Evolutionary conservation across 2,797 vertebrate genomes (phyloP), one percentile per base, ranked within the genome.

Genomic region (Xenopus petersii): DNA sequence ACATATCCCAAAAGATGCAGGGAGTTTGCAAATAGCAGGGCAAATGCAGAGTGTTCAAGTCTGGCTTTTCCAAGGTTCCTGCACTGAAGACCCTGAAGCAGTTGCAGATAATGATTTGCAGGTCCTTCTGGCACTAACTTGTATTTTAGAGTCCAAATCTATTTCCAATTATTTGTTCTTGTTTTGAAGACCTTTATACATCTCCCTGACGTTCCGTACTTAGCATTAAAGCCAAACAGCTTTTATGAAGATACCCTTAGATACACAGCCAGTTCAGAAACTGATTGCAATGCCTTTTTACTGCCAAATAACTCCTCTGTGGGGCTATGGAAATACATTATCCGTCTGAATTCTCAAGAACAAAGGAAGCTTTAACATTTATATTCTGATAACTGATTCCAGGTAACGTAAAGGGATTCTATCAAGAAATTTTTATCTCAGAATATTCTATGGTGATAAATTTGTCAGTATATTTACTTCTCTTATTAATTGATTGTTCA

Each of bases 101-200:
- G 60, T 70, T 64, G 46, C 49, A 70, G 66, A 69, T 75, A 75
- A 75, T 75, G 74, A 70, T 49, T 75, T 65, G 74, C 74, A 75
- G 74, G 74, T 65, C 46, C 61, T 65, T 63, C 47, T 75, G 74
- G 74, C 74, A 75, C 51, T 65, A 65, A n/a, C 54, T 17, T 47
- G 55, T 51, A 59, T 58, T 75, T 70, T 59, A 48, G 17, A 59
- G 54, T 75, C 74, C 74, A 75, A 65, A n/a, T 65, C 62, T 16
- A 55, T 75, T 59, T 65, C 48, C 67, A 75, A 64, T 75, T 70
- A 26, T 65, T 75, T 71, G 74, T 64, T 56, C 74, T 75, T 65
- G 74, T 71, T 76, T 76, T 66, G 63, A 66, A 66, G 62, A 60
- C 63, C 63, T 46, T 42, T 42, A 4, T 42, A 46, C 70, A 70